Base-by-base conservation (phyloP, 2,888 invertebrate species). In the Ophioninae sp. region DNA sequence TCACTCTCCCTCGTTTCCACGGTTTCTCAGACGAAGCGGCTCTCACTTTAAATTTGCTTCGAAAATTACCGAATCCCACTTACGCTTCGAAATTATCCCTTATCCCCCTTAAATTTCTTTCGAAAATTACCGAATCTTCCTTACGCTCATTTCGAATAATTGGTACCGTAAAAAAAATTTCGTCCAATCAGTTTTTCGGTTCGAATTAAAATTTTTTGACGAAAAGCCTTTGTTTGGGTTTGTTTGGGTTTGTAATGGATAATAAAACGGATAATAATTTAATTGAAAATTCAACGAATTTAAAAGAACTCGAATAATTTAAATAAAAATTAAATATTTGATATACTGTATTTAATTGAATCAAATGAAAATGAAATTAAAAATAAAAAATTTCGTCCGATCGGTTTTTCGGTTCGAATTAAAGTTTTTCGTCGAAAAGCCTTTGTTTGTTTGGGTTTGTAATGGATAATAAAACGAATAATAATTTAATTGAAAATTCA, bases 1-100 rank as follows among this genome's bases (percentile, higher is more conserved):
- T 71, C 69, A 64, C 61, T 80, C 69, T 72, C 41, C 44, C 59
- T 65, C n/a, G 39, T 59, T 67, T 37, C 41, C 41, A 3, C 9
- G 8, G 51, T 51, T 51, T 17, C 51, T 51, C 51, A 51, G 17
- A 51, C 51, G 51, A 51, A 17, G 6, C 51, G 51, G 13, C 17
- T 51, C 51, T 51, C 51, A 13, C 17, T 13, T 51, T 2, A 17
- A 51, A 51, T 51, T 51, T 51, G 17, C 51, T 51, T 51, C 17
- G 51, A 51, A 51, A 51, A 51, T 13, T 51, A 30, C 30, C 30
- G 30, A 30, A 30, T 30, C 30, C 30, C 2, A 3, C 30, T n/a
- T n/a, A n/a, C n/a, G n/a, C n/a, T n/a, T n/a, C n/a, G n/a, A n/a
- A n/a, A n/a, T n/a, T n/a, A n/a, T n/a, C n/a, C n/a, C n/a, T n/a